phyloP scores from a whole-genome alignment of 2,888 invertebrate species.

The Hemicrepidius hirtus region DNA sequence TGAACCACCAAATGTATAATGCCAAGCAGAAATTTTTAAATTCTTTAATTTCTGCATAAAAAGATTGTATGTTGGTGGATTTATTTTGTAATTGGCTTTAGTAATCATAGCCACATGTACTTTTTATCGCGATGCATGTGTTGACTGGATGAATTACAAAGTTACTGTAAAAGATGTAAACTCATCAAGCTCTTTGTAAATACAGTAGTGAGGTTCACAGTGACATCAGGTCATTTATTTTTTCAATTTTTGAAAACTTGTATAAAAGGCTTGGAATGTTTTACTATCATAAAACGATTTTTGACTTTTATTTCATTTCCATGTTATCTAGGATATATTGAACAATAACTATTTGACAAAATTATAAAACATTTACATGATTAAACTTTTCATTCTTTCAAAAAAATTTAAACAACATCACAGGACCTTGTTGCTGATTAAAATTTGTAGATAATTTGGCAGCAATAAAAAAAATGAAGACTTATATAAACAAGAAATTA shows the following conservation, averaged over 20 bases:
- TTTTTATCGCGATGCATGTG: slow-evolving; percentile 21
- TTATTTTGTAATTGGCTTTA: slow-evolving; percentile 17
- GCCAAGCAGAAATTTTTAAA: slow-evolving; percentile 1
- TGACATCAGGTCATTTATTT: slow-evolving; percentile 29
- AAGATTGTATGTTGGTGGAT: slow-evolving; percentile 11
- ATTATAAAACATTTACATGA: no score
- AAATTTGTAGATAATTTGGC: no score
- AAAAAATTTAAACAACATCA: no score
- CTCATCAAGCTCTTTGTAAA: slow-evolving; percentile 21
- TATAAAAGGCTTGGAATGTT: slow-evolving; percentile 25
- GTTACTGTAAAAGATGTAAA: slow-evolving; percentile 14
- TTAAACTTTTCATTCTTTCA: no score
- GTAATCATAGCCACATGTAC: slow-evolving; percentile 14
- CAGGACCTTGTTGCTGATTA: no score
- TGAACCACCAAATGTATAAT: slow-evolving; percentile 16
- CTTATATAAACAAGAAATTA: no score
- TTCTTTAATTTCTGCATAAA: slow-evolving; percentile 3
- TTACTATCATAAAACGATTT: not conserved
- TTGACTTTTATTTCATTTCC: not conserved
- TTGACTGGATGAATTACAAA: slow-evolving; percentile 19
- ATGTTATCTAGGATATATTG: not conserved
- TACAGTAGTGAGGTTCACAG: slow-evolving; percentile 22
- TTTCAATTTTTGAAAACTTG: slow-evolving; percentile 23
- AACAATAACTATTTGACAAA: no score
- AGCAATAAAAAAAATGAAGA: no score